phyloP scores from a whole-genome alignment of 2,888 invertebrate species.

The Spodoptera picta region DNA sequence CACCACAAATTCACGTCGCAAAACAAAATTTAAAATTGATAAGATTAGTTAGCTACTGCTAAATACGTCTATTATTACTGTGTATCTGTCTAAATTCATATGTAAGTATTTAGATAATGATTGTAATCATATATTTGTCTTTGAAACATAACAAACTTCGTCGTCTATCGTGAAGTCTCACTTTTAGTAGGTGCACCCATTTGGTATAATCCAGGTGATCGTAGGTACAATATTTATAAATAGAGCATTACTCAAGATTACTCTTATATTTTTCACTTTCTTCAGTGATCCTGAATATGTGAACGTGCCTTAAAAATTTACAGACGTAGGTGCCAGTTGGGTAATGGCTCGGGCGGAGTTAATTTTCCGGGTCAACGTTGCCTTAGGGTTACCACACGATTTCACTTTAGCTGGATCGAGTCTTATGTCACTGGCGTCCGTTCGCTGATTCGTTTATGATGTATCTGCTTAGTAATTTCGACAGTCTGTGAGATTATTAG shows the following conservation, averaged over 20 bases:
- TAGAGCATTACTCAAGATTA: constrained; percentile 35
- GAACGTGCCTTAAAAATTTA: constrained; percentile 55
- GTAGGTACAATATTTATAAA: constrained; percentile 15
- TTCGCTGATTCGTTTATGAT: constrained; percentile 19
- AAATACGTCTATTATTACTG: background rate
- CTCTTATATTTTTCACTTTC: constrained; percentile 37
- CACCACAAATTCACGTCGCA: constrained; percentile 5
- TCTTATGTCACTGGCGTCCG: constrained; percentile 23
- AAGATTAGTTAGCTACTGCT: constrained; percentile 8
- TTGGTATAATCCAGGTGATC: constrained; percentile 2
- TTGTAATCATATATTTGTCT: background rate
- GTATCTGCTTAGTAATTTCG: constrained; percentile 17
- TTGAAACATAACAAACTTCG: background rate
- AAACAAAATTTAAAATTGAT: constrained; percentile 18
- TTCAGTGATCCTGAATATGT: constrained; percentile 41
- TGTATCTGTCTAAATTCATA: background rate
- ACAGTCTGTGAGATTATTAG: too few species aligned
- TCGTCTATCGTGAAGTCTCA: background rate
- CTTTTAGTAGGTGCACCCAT: constrained; percentile 2
- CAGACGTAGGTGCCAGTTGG: constrained; percentile 51
- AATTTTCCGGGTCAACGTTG: constrained; percentile 80
- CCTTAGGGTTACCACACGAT: constrained; percentile 70
- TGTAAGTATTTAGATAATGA: background rate
- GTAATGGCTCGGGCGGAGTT: constrained; percentile 75
- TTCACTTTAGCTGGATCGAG: constrained; percentile 47